phyloP scores from a whole-genome alignment of 2,888 invertebrate species.

The Lasioglossum villosulum region DNA sequence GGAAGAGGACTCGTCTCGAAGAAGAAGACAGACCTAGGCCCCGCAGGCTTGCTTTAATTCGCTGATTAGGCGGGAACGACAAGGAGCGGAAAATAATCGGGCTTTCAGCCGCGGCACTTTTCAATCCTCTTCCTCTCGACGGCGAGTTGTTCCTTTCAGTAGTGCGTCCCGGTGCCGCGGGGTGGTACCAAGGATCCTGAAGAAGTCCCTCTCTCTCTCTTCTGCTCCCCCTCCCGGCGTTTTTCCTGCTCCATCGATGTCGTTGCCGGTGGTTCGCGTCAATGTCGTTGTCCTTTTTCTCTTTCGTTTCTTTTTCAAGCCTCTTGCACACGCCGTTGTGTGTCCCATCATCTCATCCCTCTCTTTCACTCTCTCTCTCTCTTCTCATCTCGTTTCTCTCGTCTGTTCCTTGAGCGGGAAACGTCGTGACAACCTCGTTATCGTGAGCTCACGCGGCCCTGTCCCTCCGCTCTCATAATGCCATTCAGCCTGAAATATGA shows the following conservation, averaged over 20 bases:
- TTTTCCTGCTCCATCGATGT: slow-evolving; percentile 58
- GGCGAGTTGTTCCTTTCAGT: slow-evolving; percentile 76
- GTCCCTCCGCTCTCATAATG: slow-evolving; percentile 68
- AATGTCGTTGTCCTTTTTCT: slow-evolving; percentile 38
- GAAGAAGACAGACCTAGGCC: slow-evolving; percentile 62
- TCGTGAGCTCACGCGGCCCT: slow-evolving; percentile 66
- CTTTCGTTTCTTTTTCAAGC: slow-evolving; percentile 26
- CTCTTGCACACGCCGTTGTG: slow-evolving; percentile 54
- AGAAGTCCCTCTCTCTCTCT: slow-evolving; percentile 42
- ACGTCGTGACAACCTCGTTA: slow-evolving; percentile 74
- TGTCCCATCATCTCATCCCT: neutral
- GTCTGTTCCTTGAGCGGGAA: slow-evolving; percentile 55
- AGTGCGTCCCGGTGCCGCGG: slow-evolving; percentile 46
- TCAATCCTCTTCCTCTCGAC: slow-evolving; percentile 76
- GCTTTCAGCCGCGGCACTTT: slow-evolving; percentile 77
- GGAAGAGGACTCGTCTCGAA: slow-evolving; percentile 14
- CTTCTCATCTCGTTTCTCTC: neutral
- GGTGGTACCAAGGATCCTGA: slow-evolving; percentile 49
- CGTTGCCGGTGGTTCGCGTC: slow-evolving; percentile 44
- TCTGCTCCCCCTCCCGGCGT: slow-evolving; percentile 31
- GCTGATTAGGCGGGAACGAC: slow-evolving; percentile 81
- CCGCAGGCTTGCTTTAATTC: slow-evolving; percentile 79
- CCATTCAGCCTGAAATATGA: slow-evolving; percentile 67
- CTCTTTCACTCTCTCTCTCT: neutral
- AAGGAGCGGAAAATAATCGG: slow-evolving; percentile 81